Conservation (phyloP, 2,113 vertebrate species). For the Ceratotherium simum region DNA sequence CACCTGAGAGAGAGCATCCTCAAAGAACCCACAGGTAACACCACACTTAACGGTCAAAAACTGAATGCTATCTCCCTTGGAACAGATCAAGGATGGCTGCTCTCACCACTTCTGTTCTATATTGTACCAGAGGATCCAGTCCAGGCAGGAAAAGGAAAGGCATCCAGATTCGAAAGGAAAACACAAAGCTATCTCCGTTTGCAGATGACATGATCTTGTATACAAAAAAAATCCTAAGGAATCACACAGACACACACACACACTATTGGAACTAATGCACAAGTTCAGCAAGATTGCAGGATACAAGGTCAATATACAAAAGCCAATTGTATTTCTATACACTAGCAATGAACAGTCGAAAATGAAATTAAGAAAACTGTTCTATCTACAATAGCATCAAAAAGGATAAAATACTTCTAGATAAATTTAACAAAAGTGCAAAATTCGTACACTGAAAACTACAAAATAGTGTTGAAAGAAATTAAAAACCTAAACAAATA, state of each 20-base stretch:
- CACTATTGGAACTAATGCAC: background rate
- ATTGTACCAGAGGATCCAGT: background rate
- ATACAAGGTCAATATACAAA: background rate
- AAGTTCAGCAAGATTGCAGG: background rate
- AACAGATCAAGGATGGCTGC: background rate
- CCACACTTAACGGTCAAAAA: background rate
- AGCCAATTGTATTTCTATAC: background rate
- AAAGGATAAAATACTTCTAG: background rate
- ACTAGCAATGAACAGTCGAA: background rate
- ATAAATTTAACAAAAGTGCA: background rate
- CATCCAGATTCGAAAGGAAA: background rate
- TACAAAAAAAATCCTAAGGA: background rate
- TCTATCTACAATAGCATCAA: background rate
- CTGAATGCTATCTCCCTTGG: background rate
- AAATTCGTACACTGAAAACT: background rate
- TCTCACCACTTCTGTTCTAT: background rate
- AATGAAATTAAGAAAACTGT: background rate
- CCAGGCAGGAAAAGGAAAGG: background rate
- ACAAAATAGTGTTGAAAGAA: background rate
- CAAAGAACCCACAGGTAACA: background rate
- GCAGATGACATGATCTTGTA: background rate
- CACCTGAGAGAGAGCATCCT: background rate
- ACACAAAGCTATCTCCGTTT: background rate
- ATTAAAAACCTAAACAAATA: background rate
- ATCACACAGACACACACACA: background rate